phyloP scores from a whole-genome alignment of 2,113 vertebrate genomes.

The Gorsachius goisagi region DNA sequence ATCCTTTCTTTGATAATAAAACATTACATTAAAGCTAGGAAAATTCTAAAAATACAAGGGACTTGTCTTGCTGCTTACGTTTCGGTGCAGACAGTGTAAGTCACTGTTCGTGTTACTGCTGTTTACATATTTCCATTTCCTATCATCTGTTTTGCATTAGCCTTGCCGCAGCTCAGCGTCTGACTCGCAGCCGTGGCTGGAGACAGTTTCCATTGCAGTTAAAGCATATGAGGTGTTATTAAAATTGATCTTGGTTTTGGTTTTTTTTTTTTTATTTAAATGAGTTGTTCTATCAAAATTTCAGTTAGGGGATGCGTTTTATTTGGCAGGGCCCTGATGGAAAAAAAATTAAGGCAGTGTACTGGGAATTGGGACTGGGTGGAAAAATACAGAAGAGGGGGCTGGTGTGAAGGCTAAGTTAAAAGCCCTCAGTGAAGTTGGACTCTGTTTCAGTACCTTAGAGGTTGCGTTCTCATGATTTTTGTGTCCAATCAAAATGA shows the following conservation, averaged over 20 bases:
- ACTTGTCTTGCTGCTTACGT: neutral
- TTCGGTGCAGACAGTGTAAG: neutral
- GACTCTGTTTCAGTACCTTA: neutral
- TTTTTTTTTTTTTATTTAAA: neutral
- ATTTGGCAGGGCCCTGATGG: neutral
- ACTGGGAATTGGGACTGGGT: neutral
- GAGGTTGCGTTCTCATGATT: neutral
- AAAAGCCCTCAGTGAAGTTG: neutral
- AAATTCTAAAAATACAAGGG: neutral
- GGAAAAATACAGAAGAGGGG: neutral
- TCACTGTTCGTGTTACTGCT: neutral
- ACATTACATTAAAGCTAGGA: neutral
- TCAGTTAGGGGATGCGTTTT: neutral
- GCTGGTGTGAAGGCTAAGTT: neutral
- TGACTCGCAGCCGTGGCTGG: neutral
- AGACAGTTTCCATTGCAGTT: neutral
- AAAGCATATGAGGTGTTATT: neutral
- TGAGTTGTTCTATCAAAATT: neutral
- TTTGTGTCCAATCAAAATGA: neutral
- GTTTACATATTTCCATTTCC: neutral
- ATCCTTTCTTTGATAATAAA: neutral
- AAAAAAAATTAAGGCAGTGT: neutral
- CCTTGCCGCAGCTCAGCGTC: neutral
- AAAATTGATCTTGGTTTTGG: neutral
- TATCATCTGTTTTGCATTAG: neutral